Base-by-base conservation (phyloP, 2,113 vertebrate species). In the Antechinus flavipes region DNA sequence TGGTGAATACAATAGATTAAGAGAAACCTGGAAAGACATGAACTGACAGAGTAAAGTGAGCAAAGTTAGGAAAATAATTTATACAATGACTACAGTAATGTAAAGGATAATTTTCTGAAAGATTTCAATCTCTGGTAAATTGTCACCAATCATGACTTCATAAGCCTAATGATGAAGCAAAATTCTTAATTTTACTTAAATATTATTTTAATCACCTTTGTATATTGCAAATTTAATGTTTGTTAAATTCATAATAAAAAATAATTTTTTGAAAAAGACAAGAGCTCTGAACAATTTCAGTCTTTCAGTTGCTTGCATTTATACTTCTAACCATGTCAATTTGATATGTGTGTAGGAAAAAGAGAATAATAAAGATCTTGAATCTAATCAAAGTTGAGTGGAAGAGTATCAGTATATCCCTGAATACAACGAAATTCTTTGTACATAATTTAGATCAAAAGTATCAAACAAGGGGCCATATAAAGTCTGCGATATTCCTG, bases 371-470 rank as follows among this genome's bases (percentile, higher is more conserved):
- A 5, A 84, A 42, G 68, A 42, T 84, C 68, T 76, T 84, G 42
- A 8, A 84, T 84, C 68, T 84, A 84, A 42, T 84, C n/a, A 42
- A 84, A 9, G 35, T 23, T 8, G 1, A 84, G 68, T 76, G 35
- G 68, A 76, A 76, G 14, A 84, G 19, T 23, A 6, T 84, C 35
- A 42, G 16, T 22, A 12, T 16, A 90, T 25, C 19, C 30, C 12
- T 11, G 54, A 95, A 23, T 94, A 95, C 68, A 90, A 56, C 89
- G 24, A 54, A 22, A 94, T 92, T 26, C 9, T 94, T 93, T 55
- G 25, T 92, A 52, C 89, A 30, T 58, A 90, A 0, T 16, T 95
- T 92, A 23, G n/a, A 42, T 84, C 68, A 84, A 42, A 42, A 5
- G 8, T 42, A 2, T 84, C 6, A 76, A 84, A 42, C 19, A 84